phyloP scores from a whole-genome alignment of 2,888 invertebrate genomes.

The Calameuta filiformis region DNA sequence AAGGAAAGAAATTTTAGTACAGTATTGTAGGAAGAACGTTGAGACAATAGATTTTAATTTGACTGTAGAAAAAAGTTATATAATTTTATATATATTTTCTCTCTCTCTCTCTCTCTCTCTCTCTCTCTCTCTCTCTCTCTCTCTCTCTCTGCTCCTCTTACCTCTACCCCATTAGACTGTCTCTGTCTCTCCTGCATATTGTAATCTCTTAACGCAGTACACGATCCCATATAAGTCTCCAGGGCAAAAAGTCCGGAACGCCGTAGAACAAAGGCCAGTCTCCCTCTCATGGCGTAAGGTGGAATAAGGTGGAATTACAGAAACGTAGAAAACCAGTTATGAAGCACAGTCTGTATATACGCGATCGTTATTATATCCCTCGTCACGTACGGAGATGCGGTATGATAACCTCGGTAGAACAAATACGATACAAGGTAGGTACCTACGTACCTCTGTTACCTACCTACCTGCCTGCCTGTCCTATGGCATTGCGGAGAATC shows the following conservation, averaged over 20 bases:
- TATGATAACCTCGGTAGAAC: conserved; percentile 53
- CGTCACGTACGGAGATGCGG: conserved; percentile 55
- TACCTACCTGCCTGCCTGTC: conserved; percentile 6
- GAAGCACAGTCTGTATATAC: conserved; percentile 38
- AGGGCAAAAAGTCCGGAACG: conserved; percentile 8
- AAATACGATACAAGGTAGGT: conserved; percentile 49
- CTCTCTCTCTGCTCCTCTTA: too few species aligned
- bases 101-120: too few species aligned
- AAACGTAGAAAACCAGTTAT: conserved; percentile 51
- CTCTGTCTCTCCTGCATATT: too few species aligned
- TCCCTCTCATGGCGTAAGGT: conserved; percentile 29
- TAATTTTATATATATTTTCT: too few species aligned
- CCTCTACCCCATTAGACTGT: too few species aligned
- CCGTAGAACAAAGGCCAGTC: conserved; percentile 34
- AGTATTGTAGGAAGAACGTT: too few species aligned
- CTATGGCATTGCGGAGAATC: too few species aligned
- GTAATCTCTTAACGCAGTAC: too few species aligned
- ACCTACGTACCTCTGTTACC: conserved; percentile 30
- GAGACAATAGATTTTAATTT: too few species aligned
- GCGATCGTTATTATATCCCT: conserved; percentile 52
- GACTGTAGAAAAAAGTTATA: too few species aligned
- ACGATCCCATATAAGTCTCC: not conserved
- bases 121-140: too few species aligned
- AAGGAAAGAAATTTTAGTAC: not conserved
- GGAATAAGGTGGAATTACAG: conserved; percentile 49